phyloP scores from a whole-genome alignment of 2,888 invertebrate species.

The Chromoteleia sp. region DNA sequence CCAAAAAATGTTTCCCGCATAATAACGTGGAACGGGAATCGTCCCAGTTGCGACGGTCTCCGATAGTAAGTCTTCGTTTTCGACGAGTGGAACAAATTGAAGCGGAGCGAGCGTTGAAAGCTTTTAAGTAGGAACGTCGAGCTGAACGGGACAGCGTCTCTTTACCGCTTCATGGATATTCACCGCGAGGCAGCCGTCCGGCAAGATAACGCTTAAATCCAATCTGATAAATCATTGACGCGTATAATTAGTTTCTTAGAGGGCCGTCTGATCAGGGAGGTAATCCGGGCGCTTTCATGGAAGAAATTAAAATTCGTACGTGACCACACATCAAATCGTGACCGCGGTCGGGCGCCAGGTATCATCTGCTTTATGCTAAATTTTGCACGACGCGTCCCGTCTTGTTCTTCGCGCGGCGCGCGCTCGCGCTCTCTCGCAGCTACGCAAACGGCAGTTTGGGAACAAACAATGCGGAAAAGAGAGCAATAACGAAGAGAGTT shows the following conservation, averaged over 20 bases:
- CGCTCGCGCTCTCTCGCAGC: constrained; percentile 5
- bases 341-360: constrained; percentile 30
- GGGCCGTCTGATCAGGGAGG: constrained; percentile 23
- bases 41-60: not conserved
- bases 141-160: constrained; percentile 15
- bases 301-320: constrained; percentile 66
- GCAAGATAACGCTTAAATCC: constrained; percentile 58
- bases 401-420: constrained; percentile 48
- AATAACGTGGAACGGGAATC: not conserved
- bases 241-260: constrained; percentile 67
- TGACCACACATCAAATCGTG: constrained; percentile 68
- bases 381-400: constrained; percentile 54
- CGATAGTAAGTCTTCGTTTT: constrained; percentile 20
- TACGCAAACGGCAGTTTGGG: constrained; percentile 60
- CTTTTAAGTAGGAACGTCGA: constrained; percentile 27
- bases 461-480: constrained; percentile 65
- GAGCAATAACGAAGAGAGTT: constrained; percentile 63
- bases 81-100: constrained; percentile 54
- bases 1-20: not conserved
- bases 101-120: constrained; percentile 38
- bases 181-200: constrained; percentile 43
- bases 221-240: constrained; percentile 67
- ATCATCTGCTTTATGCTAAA: constrained; percentile 64
- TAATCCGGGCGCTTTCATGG: constrained; percentile 45
- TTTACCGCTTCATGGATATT: constrained; percentile 64